Conservation (phyloP, 2,113 vertebrate genomes). For the Periophthalmodon schlosseri region DNA sequence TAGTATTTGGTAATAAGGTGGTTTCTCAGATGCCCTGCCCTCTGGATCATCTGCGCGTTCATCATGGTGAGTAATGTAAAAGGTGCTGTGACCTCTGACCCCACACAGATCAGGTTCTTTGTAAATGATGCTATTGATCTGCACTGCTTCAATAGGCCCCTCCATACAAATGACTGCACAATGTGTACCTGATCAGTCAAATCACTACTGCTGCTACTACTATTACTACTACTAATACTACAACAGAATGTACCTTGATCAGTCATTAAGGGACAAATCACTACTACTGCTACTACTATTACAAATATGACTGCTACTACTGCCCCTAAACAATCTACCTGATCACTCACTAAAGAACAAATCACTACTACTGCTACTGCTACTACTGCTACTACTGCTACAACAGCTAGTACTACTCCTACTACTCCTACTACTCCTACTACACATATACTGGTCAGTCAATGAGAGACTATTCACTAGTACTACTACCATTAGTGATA, state of each 20-base stretch:
- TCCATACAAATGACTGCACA: not conserved
- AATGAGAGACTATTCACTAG: not conserved
- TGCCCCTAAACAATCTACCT: too few species aligned
- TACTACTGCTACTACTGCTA: too few species aligned
- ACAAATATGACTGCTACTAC: too few species aligned
- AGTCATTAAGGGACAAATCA: too few species aligned
- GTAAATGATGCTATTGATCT: slow-evolving; percentile 10
- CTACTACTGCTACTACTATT: too few species aligned
- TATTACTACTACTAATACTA: not conserved
- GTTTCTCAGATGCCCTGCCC: not conserved
- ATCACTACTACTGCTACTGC: too few species aligned
- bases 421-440: too few species aligned
- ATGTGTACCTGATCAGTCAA: not conserved
- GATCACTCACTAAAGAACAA: too few species aligned
- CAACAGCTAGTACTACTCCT: too few species aligned
- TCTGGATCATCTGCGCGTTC: not conserved
- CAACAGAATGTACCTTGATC: too few species aligned
- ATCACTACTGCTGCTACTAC: not conserved
- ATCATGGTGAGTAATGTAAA: not conserved
- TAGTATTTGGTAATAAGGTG: not conserved
- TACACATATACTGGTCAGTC: not conserved
- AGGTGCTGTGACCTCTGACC: slow-evolving; percentile 17
- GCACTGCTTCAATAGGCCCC: not conserved
- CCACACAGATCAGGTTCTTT: slow-evolving; percentile 1
- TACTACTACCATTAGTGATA: not conserved